These are phyloP conservation scores for Vanessa cardui DNA, from an alignment of 2,888 invertebrate genomes.

Conservation along the genomic window DNA sequence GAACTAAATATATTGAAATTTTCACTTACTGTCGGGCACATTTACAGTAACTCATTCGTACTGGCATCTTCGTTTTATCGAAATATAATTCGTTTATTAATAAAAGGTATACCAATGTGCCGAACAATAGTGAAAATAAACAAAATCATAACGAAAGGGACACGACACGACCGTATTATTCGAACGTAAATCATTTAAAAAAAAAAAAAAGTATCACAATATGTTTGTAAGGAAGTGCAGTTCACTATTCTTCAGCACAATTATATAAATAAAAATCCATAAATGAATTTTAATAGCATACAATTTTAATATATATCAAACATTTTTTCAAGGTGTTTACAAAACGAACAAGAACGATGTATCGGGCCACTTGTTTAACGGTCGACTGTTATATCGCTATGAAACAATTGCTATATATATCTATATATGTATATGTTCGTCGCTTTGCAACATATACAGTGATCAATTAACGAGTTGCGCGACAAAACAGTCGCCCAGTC, in stretches of 20 bases:
- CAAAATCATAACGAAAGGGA: constrained; percentile 49
- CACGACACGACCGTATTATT: constrained; percentile 26
- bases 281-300: constrained; percentile 54
- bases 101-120: constrained; percentile 82
- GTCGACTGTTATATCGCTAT: not conserved
- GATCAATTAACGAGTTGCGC: not conserved
- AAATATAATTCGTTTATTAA: constrained; percentile 9
- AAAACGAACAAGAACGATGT: constrained; percentile 20
- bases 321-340: constrained; percentile 50
- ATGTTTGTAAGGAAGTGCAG: constrained; percentile 78
- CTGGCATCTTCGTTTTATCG: constrained; percentile 19
- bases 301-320: constrained; percentile 67
- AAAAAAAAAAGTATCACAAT: constrained; percentile 50
- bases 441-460: not conserved
- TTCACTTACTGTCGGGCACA: constrained; percentile 72
- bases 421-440: no score
- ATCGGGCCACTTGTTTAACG: constrained; percentile 8
- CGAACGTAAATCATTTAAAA: constrained; percentile 17
- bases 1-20: constrained; percentile 6
- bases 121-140: constrained; percentile 91
- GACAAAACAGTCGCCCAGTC: constrained; percentile 8
- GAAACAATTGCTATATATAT: no score
- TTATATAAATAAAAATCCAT: constrained; percentile 57
- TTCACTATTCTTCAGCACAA: constrained; percentile 84
- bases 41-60: constrained; percentile 48